phyloP scores from a whole-genome alignment of 1,140 invertebrate genomes.

The Drosophila sproati region DNA sequence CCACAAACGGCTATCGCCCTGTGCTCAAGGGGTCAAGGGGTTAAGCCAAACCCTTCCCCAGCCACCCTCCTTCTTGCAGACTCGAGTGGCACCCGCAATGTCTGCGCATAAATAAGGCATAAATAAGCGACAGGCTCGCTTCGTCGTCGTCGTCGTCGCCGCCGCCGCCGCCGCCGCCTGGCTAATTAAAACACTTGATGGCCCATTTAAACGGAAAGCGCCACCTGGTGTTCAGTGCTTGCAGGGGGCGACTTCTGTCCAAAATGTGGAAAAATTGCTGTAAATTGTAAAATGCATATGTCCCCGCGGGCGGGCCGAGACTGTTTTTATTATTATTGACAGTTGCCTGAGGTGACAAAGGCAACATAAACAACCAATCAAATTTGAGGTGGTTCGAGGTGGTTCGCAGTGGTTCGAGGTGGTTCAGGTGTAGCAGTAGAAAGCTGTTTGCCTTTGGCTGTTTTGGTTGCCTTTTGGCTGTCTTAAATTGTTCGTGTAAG shows the following conservation, averaged over 20 bases:
- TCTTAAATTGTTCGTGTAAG: background rate
- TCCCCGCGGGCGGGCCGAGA: background rate
- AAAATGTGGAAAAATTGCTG: slow-evolving; percentile 37
- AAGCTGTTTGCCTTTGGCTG: too few species aligned
- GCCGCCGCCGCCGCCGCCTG: slow-evolving; percentile 22
- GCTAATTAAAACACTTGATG: slow-evolving; percentile 80
- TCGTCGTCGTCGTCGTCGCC: slow-evolving; percentile 5
- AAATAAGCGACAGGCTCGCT: slow-evolving; percentile 70
- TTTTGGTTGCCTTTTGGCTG: too few species aligned
- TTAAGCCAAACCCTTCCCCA: too few species aligned
- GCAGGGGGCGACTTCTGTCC: background rate
- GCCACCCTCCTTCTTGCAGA: too few species aligned
- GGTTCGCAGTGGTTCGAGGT: background rate
- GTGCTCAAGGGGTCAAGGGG: background rate
- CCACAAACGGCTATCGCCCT: background rate
- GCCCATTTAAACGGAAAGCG: slow-evolving; percentile 53
- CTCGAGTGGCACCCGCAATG: slow-evolving; percentile 51
- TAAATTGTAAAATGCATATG: slow-evolving; percentile 70
- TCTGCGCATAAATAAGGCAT: slow-evolving; percentile 80
- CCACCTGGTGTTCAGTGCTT: slow-evolving; percentile 34
- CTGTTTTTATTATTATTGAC: slow-evolving; percentile 30
- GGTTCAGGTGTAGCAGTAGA: background rate
- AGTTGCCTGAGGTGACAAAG: slow-evolving; percentile 40
- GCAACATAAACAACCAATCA: slow-evolving; percentile 14
- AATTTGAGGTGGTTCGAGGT: background rate